phyloP scores from a whole-genome alignment of 2,113 vertebrate species.

The Motacilla tschutschensis region DNA sequence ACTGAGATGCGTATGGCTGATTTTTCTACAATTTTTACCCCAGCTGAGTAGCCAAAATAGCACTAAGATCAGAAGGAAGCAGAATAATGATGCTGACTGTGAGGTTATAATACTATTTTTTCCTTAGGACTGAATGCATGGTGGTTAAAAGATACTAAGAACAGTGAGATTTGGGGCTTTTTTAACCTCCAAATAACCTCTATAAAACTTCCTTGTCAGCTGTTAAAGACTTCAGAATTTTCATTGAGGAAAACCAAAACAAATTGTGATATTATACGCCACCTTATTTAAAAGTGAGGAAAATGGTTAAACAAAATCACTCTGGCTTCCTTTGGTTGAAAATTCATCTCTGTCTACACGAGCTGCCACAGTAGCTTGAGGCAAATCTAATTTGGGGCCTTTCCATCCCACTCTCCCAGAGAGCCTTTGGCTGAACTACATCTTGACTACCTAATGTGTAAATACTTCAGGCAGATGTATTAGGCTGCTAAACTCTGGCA shows the following conservation, averaged over 20 bases:
- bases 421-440: conserved; percentile 24
- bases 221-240: background rate
- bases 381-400: conserved; percentile 24
- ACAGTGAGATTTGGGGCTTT: background rate
- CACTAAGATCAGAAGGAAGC: background rate
- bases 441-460: background rate
- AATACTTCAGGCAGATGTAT: conserved; percentile 6
- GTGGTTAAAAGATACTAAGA: background rate
- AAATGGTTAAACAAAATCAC: conserved; percentile 19
- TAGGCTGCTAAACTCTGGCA: background rate
- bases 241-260: conserved; percentile 34
- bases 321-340: conserved; percentile 11
- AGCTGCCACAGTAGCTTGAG: conserved; percentile 14
- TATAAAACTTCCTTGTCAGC: background rate
- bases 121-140: background rate
- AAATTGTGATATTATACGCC: background rate
- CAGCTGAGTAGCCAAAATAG: background rate
- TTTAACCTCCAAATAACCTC: conserved; percentile 16
- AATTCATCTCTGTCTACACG: background rate
- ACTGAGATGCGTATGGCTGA: background rate
- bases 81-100: background rate
- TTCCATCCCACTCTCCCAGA: conserved; percentile 23
- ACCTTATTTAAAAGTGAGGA: conserved; percentile 13
- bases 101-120: background rate
- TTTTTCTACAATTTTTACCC: background rate